These are phyloP conservation scores for Epiperipatus broadwayi DNA, from an alignment of 2,888 invertebrate genomes.

Conservation along the genomic window DNA sequence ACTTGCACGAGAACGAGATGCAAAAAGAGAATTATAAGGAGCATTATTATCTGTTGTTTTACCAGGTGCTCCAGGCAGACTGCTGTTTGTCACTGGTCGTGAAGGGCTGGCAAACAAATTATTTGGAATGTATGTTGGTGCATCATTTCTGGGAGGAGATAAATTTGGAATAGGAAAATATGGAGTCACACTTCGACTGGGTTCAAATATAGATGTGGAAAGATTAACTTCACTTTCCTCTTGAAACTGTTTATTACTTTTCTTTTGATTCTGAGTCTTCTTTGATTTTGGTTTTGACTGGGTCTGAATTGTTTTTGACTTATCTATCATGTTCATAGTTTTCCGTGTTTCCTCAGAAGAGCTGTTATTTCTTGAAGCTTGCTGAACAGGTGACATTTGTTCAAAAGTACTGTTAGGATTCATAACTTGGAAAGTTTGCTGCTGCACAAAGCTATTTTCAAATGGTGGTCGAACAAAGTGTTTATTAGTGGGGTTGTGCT, in stretches of 20 bases:
- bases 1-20: slow-evolving; percentile 24
- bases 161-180: slow-evolving; percentile 24
- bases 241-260: slow-evolving; percentile 14
- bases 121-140: slow-evolving; percentile 23
- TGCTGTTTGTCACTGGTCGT: slow-evolving; percentile 20
- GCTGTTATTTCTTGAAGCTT: too few species aligned
- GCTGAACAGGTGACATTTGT: too few species aligned
- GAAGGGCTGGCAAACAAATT: slow-evolving; percentile 22
- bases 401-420: too few species aligned
- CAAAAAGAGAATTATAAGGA: slow-evolving; percentile 23
- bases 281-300: too few species aligned
- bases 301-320: too few species aligned
- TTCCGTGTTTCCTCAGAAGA: too few species aligned
- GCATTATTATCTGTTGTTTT: slow-evolving; percentile 20
- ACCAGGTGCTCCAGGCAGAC: slow-evolving; percentile 17
- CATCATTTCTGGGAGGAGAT: slow-evolving; percentile 24
- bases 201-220: slow-evolving; percentile 21
- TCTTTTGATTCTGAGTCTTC: slow-evolving; percentile 16
- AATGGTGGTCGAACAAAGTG: too few species aligned
- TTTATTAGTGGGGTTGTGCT: too few species aligned
- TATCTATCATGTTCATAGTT: too few species aligned
- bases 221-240: slow-evolving; percentile 22
- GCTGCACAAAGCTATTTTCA: too few species aligned
- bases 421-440: too few species aligned
- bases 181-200: slow-evolving; percentile 23